Conservation (phyloP, 2,113 vertebrate genomes). For the Mustelus asterias region DNA sequence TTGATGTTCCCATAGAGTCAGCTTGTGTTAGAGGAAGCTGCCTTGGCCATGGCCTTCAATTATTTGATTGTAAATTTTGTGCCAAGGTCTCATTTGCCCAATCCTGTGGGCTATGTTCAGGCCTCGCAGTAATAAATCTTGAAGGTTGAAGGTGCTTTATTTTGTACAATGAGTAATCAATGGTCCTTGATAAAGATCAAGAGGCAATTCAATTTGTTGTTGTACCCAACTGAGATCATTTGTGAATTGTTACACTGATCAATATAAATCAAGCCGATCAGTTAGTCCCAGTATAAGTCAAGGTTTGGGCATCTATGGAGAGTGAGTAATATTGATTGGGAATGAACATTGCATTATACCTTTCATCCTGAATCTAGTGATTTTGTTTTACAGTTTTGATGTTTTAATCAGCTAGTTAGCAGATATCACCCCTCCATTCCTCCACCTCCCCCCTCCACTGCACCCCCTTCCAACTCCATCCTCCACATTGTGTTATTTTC, state of each 20-base stretch:
- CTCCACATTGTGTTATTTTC: neutral
- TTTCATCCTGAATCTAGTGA: neutral
- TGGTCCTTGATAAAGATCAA: slow-evolving; percentile 35
- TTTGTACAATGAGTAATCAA: slow-evolving; percentile 1
- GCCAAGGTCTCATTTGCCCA: slow-evolving; percentile 31
- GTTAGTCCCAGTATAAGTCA: neutral
- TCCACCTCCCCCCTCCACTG: too few relatives aligned
- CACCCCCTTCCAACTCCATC: too few relatives aligned
- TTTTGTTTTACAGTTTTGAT: neutral
- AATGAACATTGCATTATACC: neutral
- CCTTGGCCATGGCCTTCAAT: slow-evolving; percentile 24
- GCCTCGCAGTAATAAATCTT: neutral
- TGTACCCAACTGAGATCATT: slow-evolving; percentile 17
- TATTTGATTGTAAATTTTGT: slow-evolving; percentile 28
- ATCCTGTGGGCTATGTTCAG: neutral
- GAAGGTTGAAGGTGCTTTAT: neutral
- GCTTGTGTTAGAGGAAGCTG: slow-evolving; percentile 34
- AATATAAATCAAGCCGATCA: neutral
- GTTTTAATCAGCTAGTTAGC: neutral
- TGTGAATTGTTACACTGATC: slow-evolving; percentile 33
- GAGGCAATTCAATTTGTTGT: neutral
- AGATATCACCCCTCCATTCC: neutral
- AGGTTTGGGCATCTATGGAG: neutral
- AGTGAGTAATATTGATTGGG: neutral
- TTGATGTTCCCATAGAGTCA: slow-evolving; percentile 35